These are phyloP conservation scores for Neodiprion virginianus DNA, from an alignment of 1,140 invertebrate species.

Conservation along the genomic window DNA sequence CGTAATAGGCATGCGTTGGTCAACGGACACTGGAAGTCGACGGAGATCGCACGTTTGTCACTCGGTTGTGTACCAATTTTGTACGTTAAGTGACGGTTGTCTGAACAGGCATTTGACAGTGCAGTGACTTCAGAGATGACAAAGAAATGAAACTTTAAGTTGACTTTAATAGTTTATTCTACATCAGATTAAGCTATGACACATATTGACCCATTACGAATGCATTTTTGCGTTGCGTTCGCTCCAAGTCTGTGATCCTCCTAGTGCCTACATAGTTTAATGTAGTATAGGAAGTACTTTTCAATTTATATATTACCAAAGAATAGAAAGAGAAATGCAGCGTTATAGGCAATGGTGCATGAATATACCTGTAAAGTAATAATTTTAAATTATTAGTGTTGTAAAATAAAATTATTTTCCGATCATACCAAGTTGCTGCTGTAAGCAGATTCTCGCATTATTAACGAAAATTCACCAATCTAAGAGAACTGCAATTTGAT, in stretches of 20 bases:
- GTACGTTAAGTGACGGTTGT: neutral
- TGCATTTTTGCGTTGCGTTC: conserved; percentile 7
- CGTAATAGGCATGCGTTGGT: neutral
- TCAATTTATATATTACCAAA: conserved; percentile 41
- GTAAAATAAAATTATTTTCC: conserved; percentile 4
- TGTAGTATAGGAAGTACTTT: conserved; percentile 4
- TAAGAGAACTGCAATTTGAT: too few species aligned
- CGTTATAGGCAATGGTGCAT: conserved; percentile 26
- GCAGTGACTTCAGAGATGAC: neutral
- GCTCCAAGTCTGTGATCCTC: conserved; percentile 50
- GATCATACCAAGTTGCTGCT: neutral
- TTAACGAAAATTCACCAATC: too few species aligned
- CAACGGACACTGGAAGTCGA: neutral
- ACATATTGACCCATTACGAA: conserved; percentile 1
- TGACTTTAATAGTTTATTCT: conserved; percentile 4
- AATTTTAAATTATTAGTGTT: neutral
- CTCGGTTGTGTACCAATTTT: neutral
- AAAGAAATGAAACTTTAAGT: neutral
- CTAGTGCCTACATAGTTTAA: conserved; percentile 43
- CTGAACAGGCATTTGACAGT: neutral
- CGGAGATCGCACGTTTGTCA: neutral
- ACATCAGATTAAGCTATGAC: neutral
- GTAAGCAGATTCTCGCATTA: too few species aligned
- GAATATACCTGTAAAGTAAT: neutral
- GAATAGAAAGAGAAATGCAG: conserved; percentile 28